phyloP scores from a whole-genome alignment of 2,113 vertebrate species.

The Carassius carassius region DNA sequence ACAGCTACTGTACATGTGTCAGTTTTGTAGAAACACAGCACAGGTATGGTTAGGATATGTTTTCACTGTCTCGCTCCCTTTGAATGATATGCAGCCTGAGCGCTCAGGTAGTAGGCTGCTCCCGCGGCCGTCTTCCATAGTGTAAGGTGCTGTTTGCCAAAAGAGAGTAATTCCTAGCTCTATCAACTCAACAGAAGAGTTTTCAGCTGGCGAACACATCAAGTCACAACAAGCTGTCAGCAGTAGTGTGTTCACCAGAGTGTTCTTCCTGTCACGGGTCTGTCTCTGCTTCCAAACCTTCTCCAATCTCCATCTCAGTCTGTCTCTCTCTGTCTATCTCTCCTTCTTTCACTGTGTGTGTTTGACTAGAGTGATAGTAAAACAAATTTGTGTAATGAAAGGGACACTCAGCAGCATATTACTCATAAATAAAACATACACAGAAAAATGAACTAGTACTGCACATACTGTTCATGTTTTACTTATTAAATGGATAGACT shows the following conservation, averaged over 20 bases:
- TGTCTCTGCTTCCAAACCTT: conserved; percentile 55
- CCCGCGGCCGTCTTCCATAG: conserved; percentile 27
- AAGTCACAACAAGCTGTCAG: conserved; percentile 62
- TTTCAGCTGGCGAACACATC: conserved; percentile 59
- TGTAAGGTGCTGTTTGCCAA: conserved; percentile 55
- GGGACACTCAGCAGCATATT: neutral
- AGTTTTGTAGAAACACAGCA: conserved; percentile 24
- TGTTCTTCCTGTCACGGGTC: conserved; percentile 47
- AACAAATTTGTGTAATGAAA: neutral
- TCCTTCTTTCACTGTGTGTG: conserved; percentile 3
- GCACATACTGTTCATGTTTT: neutral
- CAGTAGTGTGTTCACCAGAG: conserved; percentile 61
- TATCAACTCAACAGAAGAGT: conserved; percentile 54
- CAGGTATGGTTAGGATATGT: neutral
- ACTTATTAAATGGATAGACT: neutral
- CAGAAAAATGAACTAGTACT: neutral
- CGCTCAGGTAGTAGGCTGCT: conserved; percentile 11
- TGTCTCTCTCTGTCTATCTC: conserved; percentile 31
- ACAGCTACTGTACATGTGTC: neutral
- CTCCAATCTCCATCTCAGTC: conserved; percentile 44
- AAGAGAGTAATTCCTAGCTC: conserved; percentile 67
- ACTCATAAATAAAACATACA: neutral
- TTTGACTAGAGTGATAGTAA: neutral
- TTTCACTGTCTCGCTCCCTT: neutral
- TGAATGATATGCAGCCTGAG: conserved; percentile 27